Evolutionary conservation across 30 jellyfish, hydroid and myxozoan genomes (phyloP), one percentile per base, ranked within the genome.

Genomic region (Sanderia malayensis): DNA sequence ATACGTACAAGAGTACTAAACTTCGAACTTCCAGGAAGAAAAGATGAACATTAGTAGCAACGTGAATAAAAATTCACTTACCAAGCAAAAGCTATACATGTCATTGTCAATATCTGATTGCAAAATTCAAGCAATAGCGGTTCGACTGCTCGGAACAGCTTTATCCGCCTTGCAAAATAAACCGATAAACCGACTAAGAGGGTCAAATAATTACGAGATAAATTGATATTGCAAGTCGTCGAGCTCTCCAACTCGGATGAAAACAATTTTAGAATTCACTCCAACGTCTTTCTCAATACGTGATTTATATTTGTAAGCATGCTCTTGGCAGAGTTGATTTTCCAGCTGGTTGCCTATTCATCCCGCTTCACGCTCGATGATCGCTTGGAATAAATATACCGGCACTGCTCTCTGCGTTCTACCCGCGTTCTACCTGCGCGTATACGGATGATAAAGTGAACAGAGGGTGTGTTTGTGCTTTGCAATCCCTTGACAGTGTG

Each of bases 231-330:
- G 18, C 4, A 49, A 19, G 25, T 11, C 64, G 64, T 49, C 13
- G 27, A 9, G 64, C 18, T 49, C 18, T 24, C 64, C 18, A 49
- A 49, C 2, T 49, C 64, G 24, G 25, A 49, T 15, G 24, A 37
- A 49, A 9, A 19, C 64, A 49, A 49, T 19, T 49, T 49, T 49
- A 24, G 8, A 2, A 4, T 49, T 37, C 22, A 44, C 27, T 52
- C 33, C 82, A 46, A 25, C 57, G 76, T 23, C n/a, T n/a, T 57
- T 78, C 49, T 77, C 70, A 76, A 78, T 67, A 78, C 89, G 89
- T 78, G 70, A 78, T 78, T 31, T 13, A 32, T 78, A 70, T 78
- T 78, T 78, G 71, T 78, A 82, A 65, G 82, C 89, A 78, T 78
- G 89, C 60, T 49, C 82, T 70, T 33, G 30, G 70, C 76, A 32